Percentiles rank a stretch among this genome's conserved stretches.
Conservation (phyloP, 2,797 vertebrate species). For the Myotis daubentonii region DNA sequence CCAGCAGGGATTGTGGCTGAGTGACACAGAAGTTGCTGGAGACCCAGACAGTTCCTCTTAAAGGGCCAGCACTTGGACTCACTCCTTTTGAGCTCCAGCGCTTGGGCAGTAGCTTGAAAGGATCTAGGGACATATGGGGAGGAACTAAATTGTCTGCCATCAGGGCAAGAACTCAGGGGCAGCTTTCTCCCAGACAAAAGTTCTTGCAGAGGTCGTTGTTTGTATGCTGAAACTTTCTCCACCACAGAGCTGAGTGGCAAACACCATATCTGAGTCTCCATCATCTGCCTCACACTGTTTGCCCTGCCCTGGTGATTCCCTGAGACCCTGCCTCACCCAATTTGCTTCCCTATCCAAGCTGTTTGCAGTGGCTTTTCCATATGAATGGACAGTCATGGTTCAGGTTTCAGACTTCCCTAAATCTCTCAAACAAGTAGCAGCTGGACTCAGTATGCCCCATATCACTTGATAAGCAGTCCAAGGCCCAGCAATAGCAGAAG, state of each 20-base stretch:
- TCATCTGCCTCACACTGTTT: background rate
- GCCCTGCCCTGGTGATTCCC: background rate
- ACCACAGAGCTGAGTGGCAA: background rate
- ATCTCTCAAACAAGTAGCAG: background rate
- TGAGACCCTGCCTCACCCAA: background rate
- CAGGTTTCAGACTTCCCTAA: background rate
- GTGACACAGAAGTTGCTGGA: background rate
- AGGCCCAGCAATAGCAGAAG: background rate
- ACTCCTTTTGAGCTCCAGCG: background rate
- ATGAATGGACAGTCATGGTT: background rate
- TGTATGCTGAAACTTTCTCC: background rate
- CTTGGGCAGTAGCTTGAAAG: background rate
- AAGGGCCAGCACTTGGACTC: background rate
- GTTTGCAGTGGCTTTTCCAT: background rate
- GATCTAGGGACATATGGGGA: background rate
- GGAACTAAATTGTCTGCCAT: background rate
- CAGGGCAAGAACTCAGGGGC: background rate
- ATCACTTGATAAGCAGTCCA: background rate
- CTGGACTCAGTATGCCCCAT: background rate
- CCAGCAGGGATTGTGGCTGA: background rate
- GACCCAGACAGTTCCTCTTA: background rate
- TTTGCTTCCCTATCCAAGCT: background rate
- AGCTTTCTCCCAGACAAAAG: background rate
- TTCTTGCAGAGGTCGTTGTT: background rate
- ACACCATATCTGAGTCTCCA: background rate